Conservation (phyloP, 2,888 invertebrate genomes). For the Drosophila colorata region DNA sequence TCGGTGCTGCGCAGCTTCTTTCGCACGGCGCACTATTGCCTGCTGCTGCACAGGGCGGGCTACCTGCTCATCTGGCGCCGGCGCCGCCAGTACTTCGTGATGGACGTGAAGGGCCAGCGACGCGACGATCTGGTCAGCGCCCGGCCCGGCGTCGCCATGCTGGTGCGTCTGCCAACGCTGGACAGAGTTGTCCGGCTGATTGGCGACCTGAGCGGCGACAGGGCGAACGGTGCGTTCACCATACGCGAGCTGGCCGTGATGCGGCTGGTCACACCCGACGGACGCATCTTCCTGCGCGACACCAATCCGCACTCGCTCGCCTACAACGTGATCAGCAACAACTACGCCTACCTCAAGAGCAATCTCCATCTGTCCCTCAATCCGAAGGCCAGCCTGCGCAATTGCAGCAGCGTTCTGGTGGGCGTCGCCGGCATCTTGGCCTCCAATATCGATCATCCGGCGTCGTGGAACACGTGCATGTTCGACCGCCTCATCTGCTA, state of each 20-base stretch:
- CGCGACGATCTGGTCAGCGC: slow-evolving; percentile 45
- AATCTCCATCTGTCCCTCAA: slow-evolving; percentile 74
- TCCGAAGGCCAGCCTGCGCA: slow-evolving; percentile 61
- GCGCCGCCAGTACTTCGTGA: slow-evolving; percentile 72
- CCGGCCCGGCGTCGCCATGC: slow-evolving; percentile 64
- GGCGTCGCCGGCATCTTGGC: slow-evolving; percentile 74
- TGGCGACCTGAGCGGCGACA: slow-evolving; percentile 58
- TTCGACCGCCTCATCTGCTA: slow-evolving; percentile 81
- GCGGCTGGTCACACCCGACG: slow-evolving; percentile 74
- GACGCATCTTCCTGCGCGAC: slow-evolving; percentile 62
- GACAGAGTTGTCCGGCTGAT: slow-evolving; percentile 76
- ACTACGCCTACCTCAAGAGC: slow-evolving; percentile 79
- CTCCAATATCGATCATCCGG: slow-evolving; percentile 82
- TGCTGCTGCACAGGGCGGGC: slow-evolving; percentile 63
- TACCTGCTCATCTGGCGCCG: slow-evolving; percentile 82
- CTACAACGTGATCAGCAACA: slow-evolving; percentile 72
- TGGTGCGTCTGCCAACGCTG: slow-evolving; percentile 71
- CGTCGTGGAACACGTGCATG: slow-evolving; percentile 79
- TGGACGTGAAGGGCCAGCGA: slow-evolving; percentile 77
- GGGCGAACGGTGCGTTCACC: slow-evolving; percentile 53
- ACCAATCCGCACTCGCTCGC: slow-evolving; percentile 58
- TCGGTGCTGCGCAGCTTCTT: slow-evolving; percentile 70
- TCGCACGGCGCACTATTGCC: slow-evolving; percentile 66
- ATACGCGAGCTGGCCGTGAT: slow-evolving; percentile 77
- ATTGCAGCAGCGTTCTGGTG: slow-evolving; percentile 77